Base-by-base conservation (phyloP, 92 coral and sea anemone species). In the Bergia sp. region DNA sequence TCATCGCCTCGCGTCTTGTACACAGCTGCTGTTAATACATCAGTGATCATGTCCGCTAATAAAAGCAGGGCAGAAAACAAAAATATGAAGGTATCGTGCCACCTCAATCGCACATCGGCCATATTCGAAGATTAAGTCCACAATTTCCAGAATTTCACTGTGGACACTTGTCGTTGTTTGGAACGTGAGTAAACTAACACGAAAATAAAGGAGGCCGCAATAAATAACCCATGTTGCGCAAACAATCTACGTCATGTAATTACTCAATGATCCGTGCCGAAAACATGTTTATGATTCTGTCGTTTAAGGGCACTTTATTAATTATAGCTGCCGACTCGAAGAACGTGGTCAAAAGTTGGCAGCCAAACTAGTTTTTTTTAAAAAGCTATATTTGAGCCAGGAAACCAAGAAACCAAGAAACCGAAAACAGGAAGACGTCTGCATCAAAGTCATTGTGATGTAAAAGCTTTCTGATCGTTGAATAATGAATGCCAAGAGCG, bases 61-160 rank as follows among this genome's bases (percentile, higher is more conserved):
- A 84, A 67, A 45, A 84, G 79, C 23, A 84, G 3, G 6, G 87
- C 87, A 16, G 87, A 84, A 47, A 84, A 47, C 61, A 84, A 37
- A 71, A 84, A 84, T 16, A 72, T 47, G 44, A 84, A 84, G 4
- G 87, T 84, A 16, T 84, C 87, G 69, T 72, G 87, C 87, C 87
- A 84, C 47, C 58, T 71, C 50, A 84, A 36, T 69, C 87, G 61
- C 39, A 84, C 61, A 38, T 84, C 87, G 7, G 87, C 77, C 87
- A 84, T 84, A 73, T 23, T 12, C 8, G 65, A 66, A 37, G 15
- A 40, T n/a, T 37, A 71, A 45, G 16, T 36, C 11, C 66, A 71
- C 75, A 20, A 65, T 1, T 49, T 36, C 11, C 66, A 71, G 53
- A 20, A 65, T 1, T 49, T 79, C 66, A 79, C 40, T 61, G 69